A percentile compares a stretch with the other conserved stretches of the same genome.
These are phyloP conservation scores for Rhyzopertha dominica DNA, from an alignment of 1,140 invertebrate species.

Conservation along the genomic window DNA sequence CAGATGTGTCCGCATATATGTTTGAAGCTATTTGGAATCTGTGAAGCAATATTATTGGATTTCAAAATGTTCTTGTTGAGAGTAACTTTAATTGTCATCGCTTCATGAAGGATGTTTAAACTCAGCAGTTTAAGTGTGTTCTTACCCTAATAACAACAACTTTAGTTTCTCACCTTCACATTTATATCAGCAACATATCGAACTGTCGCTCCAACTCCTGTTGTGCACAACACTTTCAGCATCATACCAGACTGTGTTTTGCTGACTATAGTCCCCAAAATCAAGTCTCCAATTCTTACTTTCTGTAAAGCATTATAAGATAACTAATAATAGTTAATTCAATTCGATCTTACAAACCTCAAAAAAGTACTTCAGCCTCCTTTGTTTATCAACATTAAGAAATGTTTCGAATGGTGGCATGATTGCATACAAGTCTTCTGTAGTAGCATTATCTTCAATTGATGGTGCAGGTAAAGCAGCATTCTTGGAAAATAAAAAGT, in stretches of 20 bases:
- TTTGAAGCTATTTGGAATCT: too few species aligned
- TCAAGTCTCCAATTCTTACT: slow-evolving; percentile 75
- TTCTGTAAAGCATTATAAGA: slow-evolving; percentile 51
- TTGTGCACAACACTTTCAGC: slow-evolving; percentile 75
- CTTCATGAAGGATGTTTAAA: too few species aligned
- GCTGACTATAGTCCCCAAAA: slow-evolving; percentile 72
- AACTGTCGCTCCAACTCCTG: slow-evolving; percentile 61
- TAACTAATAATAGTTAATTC: slow-evolving; percentile 4
- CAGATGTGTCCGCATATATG: too few species aligned
- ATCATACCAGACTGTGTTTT: slow-evolving; percentile 69
- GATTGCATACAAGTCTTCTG: slow-evolving; percentile 69
- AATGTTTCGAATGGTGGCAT: slow-evolving; percentile 84
- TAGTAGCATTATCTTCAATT: slow-evolving; percentile 44
- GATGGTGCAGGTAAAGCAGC: slow-evolving; percentile 17
- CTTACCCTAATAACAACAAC: too few species aligned
- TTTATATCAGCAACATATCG: slow-evolving; percentile 78
- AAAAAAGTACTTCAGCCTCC: slow-evolving; percentile 70
- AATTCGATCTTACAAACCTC: slow-evolving; percentile 47
- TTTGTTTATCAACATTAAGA: slow-evolving; percentile 64
- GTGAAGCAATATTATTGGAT: too few species aligned
- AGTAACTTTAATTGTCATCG: too few species aligned
- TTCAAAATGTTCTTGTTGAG: too few species aligned
- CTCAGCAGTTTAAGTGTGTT: too few species aligned
- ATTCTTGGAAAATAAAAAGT: slow-evolving; percentile 56
- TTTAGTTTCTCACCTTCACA: slow-evolving; percentile 73